Conservation (phyloP, 1,140 invertebrate species). For the Psix sp. region DNA sequence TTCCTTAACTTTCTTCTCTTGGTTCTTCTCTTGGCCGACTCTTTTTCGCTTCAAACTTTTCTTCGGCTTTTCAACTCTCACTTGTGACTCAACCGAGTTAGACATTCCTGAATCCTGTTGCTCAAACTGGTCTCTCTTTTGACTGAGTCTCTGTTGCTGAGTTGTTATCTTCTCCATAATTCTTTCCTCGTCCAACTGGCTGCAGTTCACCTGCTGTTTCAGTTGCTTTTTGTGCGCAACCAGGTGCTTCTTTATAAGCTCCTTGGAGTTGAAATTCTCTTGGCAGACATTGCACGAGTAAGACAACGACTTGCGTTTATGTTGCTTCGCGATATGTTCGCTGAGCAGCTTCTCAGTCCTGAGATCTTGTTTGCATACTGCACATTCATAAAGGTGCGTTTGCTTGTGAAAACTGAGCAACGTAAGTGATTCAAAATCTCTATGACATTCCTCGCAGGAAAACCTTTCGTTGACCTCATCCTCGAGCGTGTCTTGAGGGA, state of each 20-base stretch:
- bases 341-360: constrained; percentile 23
- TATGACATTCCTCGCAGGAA: constrained; percentile 18
- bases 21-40: not conserved
- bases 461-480: constrained; percentile 25
- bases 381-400: constrained; percentile 34
- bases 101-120: no score
- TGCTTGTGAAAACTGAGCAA: constrained; percentile 18
- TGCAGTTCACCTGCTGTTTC: no score
- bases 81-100: no score
- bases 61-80: not conserved
- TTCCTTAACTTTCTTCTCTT: not conserved
- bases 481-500: constrained; percentile 22
- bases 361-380: constrained; percentile 13
- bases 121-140: no score
- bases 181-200: no score
- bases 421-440: constrained; percentile 9
- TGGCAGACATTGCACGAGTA: constrained; percentile 4
- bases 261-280: not conserved
- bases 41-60: not conserved
- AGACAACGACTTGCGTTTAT: not conserved
- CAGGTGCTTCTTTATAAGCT: not conserved
- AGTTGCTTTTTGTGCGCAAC: no score
- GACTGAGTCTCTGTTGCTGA: no score
- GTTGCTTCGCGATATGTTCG: constrained; percentile 15
- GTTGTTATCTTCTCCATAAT: no score